Base-by-base conservation (phyloP, 2,113 vertebrate genomes). In the Edolisoma coerulescens region DNA sequence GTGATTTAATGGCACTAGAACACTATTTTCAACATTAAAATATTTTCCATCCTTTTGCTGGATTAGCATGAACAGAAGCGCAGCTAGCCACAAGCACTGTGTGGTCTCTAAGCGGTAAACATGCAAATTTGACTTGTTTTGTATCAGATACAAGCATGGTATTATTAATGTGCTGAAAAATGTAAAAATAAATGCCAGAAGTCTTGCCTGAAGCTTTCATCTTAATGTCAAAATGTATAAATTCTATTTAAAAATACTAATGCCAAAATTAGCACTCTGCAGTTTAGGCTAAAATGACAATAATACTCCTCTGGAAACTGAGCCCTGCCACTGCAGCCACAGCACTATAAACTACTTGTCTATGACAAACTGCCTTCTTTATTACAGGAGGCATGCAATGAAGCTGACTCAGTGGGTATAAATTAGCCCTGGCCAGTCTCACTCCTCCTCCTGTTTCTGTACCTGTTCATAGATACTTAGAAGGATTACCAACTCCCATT, bases 1-100 rank as follows among this genome's bases (percentile, higher is more conserved):
- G 75, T 96, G 84, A 96, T 93, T 93, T 97, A 93, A 97, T 94
- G 88, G 95, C 70, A 81, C 73, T 94, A 96, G 54, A 93, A 94
- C 52, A 93, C 53, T 84, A 53, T 88, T 75, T 90, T 86, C 84
- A 97, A 93, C 41, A 42, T 74, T 81, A 90, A 90, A 95, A 89
- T 87, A 91, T 61, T 84, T 96, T 82, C 84, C 89, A 73, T 87
- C 52, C 16, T 52, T 85, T 94, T 27, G 5, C 10, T 90, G 93
- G 90, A 96, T 87, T 30, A 96, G 53, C 74, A 75, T 16, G 92
- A 37, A 81, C 8, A 97, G 92, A 98, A 95, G 68, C 84, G 45
- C 84, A 95, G 95, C 80, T 90, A 96, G 93, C 84, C 94, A 94
- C 53, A 76, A 94, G 80, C 77, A 87, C 37, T 80, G 91, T 57